phyloP scores from a whole-genome alignment of 2,113 vertebrate species.

The Grammomys surdaster region DNA sequence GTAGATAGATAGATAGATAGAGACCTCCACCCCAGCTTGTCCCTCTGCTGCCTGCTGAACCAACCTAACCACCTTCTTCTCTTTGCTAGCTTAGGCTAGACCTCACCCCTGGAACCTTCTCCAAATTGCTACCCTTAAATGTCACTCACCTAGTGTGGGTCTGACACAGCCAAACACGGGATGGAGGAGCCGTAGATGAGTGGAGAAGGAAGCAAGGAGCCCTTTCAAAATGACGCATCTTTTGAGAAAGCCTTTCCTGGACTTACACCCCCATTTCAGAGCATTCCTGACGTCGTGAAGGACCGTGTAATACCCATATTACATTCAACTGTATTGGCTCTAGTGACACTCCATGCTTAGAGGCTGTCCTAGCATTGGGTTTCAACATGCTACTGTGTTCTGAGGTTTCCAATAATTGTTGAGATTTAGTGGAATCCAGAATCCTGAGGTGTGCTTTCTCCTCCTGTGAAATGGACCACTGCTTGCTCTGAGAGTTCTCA shows the following conservation, averaged over 20 bases:
- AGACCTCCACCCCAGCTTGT: neutral
- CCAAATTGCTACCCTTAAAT: neutral
- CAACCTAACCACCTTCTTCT: neutral
- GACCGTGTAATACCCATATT: neutral
- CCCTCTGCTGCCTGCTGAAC: neutral
- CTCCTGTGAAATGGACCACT: neutral
- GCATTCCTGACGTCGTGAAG: neutral
- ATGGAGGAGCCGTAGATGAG: neutral
- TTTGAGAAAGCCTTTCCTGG: neutral
- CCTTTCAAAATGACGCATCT: neutral
- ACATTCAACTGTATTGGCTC: neutral
- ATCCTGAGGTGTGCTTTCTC: neutral
- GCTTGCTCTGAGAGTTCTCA: neutral
- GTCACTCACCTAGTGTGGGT: neutral
- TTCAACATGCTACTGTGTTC: neutral
- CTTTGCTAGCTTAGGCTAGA: neutral
- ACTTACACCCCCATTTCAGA: neutral
- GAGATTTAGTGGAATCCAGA: neutral
- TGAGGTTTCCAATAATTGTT: neutral
- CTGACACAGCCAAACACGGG: neutral
- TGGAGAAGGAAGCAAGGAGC: neutral
- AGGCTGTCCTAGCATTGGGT: neutral
- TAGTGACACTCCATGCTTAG: neutral
- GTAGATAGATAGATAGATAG: neutral
- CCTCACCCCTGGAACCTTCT: neutral